phyloP scores from a whole-genome alignment of 1,140 invertebrate genomes.

The Papilio glaucus region DNA sequence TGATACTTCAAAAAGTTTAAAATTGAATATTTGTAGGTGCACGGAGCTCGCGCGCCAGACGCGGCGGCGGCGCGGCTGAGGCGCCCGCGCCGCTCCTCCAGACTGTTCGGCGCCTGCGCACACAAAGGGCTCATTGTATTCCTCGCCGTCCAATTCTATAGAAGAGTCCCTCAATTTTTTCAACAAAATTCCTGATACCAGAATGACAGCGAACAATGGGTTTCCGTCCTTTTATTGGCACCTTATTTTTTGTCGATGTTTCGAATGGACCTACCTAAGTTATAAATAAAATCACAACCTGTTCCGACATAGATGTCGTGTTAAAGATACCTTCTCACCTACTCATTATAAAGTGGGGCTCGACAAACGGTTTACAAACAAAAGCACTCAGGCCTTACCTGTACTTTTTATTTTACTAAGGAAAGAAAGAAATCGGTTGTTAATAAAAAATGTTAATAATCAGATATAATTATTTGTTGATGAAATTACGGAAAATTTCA shows the following conservation, averaged over 20 bases:
- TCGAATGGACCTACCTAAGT: conserved; percentile 73
- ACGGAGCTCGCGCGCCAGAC: conserved; percentile 54
- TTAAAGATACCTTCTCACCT: conserved; percentile 39
- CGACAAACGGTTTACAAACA: conserved; percentile 27
- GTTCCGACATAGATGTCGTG: conserved; percentile 52
- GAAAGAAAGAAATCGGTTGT: background rate
- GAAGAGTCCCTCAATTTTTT: conserved; percentile 71
- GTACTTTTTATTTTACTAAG: conserved; percentile 5
- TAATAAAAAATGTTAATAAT: background rate
- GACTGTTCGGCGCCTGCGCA: conserved; percentile 79
- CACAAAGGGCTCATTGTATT: conserved; percentile 80
- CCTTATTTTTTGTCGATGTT: conserved; percentile 77
- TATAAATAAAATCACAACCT: conserved; percentile 76
- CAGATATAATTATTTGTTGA: background rate
- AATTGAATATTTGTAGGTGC: conserved; percentile 32
- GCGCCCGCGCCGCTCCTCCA: conserved; percentile 74
- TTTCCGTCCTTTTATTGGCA: conserved; percentile 83
- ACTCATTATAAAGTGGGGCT: conserved; percentile 30
- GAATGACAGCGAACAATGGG: conserved; percentile 80
- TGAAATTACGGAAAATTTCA: background rate
- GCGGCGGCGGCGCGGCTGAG: conserved; percentile 68
- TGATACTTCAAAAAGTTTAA: background rate
- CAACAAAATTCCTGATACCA: conserved; percentile 72
- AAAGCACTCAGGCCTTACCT: conserved; percentile 7
- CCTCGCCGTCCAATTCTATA: conserved; percentile 64